These are phyloP conservation scores for Papilio dardanus DNA, from an alignment of 1,140 invertebrate species.

Conservation along the genomic window DNA sequence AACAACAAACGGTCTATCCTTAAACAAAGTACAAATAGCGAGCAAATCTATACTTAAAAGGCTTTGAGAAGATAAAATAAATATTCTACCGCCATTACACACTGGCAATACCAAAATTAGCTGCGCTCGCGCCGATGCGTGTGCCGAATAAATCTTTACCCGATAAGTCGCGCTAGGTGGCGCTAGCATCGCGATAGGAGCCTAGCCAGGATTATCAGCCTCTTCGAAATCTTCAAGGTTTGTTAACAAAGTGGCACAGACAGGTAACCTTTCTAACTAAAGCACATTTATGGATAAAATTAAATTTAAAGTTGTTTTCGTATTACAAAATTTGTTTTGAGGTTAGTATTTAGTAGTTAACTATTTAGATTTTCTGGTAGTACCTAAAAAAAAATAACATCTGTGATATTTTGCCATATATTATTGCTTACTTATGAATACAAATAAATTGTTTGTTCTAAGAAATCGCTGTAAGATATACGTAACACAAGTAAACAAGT, in stretches of 20 bases:
- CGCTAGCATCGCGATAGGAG: constrained; percentile 52
- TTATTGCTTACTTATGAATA: neutral
- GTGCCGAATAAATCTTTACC: constrained; percentile 53
- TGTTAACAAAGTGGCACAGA: constrained; percentile 27
- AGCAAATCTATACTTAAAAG: constrained; percentile 32
- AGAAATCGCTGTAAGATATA: neutral
- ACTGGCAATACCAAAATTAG: constrained; percentile 54
- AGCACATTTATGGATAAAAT: constrained; percentile 26
- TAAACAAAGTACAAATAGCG: constrained; percentile 33
- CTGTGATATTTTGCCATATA: neutral
- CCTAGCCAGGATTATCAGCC: constrained; percentile 37
- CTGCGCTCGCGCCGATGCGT: constrained; percentile 44
- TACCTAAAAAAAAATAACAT: too few relatives aligned
- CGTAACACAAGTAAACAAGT: neutral
- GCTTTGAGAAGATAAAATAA: constrained; percentile 41
- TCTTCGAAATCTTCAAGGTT: constrained; percentile 40
- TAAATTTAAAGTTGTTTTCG: neutral
- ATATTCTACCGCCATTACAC: constrained; percentile 38
- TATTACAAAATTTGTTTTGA: neutral
- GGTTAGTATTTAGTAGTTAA: too few relatives aligned
- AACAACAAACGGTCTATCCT: constrained; percentile 13
- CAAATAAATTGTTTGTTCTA: neutral
- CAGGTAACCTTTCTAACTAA: constrained; percentile 26
- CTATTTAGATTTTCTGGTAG: too few relatives aligned
- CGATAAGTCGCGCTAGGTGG: constrained; percentile 57